Percentiles rank a stretch among this genome's conserved stretches.
phyloP scores from a whole-genome alignment of 92 coral and sea anemone genomes.

The Bergia puertoricense region DNA sequence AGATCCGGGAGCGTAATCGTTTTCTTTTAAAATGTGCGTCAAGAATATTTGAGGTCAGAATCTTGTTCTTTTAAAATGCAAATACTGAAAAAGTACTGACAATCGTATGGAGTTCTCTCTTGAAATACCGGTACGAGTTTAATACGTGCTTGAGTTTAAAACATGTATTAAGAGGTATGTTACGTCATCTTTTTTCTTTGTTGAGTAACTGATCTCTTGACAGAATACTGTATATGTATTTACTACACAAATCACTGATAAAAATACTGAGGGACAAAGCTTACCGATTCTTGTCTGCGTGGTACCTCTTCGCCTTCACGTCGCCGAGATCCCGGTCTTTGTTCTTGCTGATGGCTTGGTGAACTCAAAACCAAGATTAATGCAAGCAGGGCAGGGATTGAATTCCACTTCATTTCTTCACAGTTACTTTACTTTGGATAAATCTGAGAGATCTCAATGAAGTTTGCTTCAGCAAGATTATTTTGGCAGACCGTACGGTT shows the following conservation, averaged over 20 bases:
- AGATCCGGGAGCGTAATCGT: too few species aligned
- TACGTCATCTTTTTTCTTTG: background rate
- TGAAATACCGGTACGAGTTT: background rate
- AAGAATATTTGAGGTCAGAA: too few species aligned
- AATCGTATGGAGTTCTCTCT: too few species aligned
- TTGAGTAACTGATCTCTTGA: background rate
- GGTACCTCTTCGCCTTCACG: background rate
- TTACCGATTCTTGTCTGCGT: conserved; percentile 5
- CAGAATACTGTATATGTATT: background rate
- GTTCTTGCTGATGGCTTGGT: background rate
- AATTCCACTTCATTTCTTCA: background rate
- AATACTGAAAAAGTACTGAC: too few species aligned
- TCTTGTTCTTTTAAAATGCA: too few species aligned
- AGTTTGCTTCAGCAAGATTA: background rate
- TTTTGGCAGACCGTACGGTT: too few species aligned
- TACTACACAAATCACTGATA: background rate
- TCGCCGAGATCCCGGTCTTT: background rate
- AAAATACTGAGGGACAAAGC: background rate
- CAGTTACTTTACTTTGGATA: background rate
- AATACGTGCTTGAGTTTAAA: too few species aligned
- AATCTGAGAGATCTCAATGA: background rate
- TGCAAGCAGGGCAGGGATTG: background rate
- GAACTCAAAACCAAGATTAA: background rate
- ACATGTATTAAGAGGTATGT: too few species aligned
- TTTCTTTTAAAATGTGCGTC: too few species aligned